Evolutionary conservation across 2,888 invertebrate genomes (phyloP).

Genomic region (Eilema depressum): DNA sequence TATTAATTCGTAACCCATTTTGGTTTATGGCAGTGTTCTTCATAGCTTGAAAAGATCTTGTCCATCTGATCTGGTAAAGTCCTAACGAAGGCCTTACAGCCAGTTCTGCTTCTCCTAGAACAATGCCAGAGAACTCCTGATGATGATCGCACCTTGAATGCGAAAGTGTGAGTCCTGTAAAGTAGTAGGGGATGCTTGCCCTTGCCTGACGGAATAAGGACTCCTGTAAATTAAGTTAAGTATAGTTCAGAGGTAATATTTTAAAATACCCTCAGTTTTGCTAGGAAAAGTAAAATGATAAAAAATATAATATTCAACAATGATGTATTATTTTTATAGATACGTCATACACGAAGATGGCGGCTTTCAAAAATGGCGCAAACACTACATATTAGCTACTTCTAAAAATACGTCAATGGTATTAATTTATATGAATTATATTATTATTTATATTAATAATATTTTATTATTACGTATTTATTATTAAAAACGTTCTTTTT

Average conservation of each 20-base stretch:
- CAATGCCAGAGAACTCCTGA: slow-evolving; percentile 72
- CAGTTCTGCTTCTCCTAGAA: slow-evolving; percentile 68
- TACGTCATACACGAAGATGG: too few species aligned
- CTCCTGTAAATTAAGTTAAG: slow-evolving; percentile 53
- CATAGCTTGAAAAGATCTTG: slow-evolving; percentile 53
- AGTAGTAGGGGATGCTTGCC: slow-evolving; percentile 72
- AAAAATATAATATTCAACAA: not conserved
- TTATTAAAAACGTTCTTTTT: too few species aligned
- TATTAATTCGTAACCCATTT: not conserved
- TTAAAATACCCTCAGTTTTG: not conserved
- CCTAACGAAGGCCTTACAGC: slow-evolving; percentile 73
- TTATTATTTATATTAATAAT: too few species aligned
- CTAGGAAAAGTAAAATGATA: not conserved
- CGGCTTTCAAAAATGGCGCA: too few species aligned
- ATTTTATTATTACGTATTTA: too few species aligned
- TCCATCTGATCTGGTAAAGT: slow-evolving; percentile 58
- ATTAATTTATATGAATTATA: too few species aligned
- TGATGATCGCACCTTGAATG: slow-evolving; percentile 67
- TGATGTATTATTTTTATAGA: too few species aligned
- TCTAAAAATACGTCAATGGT: too few species aligned
- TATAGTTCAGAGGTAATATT: slow-evolving; percentile 20
- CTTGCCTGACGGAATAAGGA: slow-evolving; percentile 71
- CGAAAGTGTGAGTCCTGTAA: slow-evolving; percentile 68
- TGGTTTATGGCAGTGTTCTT: slow-evolving; percentile 62
- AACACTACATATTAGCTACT: too few species aligned